Conservation (phyloP, 2,797 vertebrate species). For the Alexandromys oeconomus region DNA sequence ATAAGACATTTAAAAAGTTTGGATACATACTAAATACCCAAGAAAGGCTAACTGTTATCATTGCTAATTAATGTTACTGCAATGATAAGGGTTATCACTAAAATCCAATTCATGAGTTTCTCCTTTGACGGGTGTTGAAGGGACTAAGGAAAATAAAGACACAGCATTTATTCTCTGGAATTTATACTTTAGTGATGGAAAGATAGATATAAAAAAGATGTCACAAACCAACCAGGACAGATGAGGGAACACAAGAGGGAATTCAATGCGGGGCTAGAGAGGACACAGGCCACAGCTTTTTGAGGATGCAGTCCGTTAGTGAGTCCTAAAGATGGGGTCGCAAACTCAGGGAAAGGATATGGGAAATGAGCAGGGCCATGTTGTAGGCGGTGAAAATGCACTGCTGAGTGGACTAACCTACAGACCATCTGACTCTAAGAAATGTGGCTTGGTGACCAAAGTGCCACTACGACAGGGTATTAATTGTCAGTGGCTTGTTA, state of each 20-base stretch:
- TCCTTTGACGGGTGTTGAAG: neutral
- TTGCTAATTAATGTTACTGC: no score
- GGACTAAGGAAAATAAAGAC: neutral
- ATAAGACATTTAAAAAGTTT: neutral
- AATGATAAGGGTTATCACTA: neutral
- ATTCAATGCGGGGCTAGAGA: neutral
- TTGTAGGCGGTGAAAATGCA: neutral
- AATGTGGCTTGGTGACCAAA: neutral
- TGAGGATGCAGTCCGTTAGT: neutral
- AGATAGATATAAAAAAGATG: neutral
- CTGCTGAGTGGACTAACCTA: neutral
- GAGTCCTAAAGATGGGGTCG: neutral
- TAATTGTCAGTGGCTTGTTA: neutral
- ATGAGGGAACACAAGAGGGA: neutral
- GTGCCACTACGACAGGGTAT: neutral
- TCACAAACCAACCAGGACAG: neutral
- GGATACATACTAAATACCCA: neutral
- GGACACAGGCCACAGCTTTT: neutral
- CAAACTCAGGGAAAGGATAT: neutral
- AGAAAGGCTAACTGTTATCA: neutral
- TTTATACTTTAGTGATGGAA: neutral
- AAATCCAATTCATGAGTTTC: neutral
- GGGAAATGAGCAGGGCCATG: neutral
- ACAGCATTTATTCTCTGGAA: neutral
- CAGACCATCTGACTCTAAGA: neutral